These are phyloP conservation scores for Notocelia uddmanniana DNA, from an alignment of 2,888 invertebrate species.

Conservation along the genomic window DNA sequence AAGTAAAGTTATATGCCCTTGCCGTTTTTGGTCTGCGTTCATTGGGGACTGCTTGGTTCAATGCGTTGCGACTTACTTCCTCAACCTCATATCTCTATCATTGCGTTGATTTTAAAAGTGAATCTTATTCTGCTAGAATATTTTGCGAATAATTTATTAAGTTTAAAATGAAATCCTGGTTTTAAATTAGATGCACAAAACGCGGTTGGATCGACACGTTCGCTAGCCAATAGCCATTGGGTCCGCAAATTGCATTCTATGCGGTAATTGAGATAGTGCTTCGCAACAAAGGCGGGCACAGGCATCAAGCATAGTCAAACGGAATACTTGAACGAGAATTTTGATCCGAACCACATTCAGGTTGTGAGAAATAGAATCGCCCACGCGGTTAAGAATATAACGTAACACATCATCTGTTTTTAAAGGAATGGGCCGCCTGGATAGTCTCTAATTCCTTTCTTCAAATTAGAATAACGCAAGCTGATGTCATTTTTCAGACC, in stretches of 20 bases:
- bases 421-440: too few relatives aligned
- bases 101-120: background rate
- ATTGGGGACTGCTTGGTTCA: conserved; percentile 55
- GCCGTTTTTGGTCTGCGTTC: conserved; percentile 35
- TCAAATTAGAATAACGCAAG: background rate
- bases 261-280: conserved; percentile 37
- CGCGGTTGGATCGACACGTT: conserved; percentile 52
- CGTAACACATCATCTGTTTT: too few relatives aligned
- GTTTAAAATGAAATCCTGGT: conserved; percentile 1
- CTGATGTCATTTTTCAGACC: background rate
- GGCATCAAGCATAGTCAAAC: background rate
- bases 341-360: background rate
- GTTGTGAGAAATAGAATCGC: background rate
- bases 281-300: conserved; percentile 19
- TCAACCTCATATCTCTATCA: conserved; percentile 3
- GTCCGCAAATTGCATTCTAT: conserved; percentile 48
- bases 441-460: background rate
- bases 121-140: background rate
- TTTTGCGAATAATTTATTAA: background rate
- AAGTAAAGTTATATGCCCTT: conserved; percentile 18
- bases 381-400: background rate
- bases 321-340: background rate
- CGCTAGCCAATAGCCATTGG: conserved; percentile 42
- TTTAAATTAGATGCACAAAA: conserved; percentile 51
- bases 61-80: conserved; percentile 25